phyloP scores from a whole-genome alignment of 1,140 invertebrate species.

The Tribolium madens region DNA sequence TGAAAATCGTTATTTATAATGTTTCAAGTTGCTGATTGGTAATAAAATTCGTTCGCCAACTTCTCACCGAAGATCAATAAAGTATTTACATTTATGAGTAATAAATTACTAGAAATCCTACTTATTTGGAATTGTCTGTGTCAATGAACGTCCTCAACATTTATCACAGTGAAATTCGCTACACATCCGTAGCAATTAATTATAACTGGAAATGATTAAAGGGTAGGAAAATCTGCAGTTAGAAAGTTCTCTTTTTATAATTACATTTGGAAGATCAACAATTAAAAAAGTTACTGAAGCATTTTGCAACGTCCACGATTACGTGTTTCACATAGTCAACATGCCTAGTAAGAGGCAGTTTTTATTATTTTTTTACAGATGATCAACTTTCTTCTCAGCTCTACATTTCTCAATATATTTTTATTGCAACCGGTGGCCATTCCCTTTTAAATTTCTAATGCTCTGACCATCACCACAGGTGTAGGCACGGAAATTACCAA shows the following conservation, averaged over 20 bases:
- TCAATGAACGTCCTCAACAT: background rate
- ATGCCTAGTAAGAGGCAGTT: background rate
- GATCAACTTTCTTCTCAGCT: conserved; percentile 34
- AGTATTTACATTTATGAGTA: background rate
- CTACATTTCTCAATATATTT: conserved; percentile 27
- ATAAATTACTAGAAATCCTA: background rate
- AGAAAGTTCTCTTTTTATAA: background rate
- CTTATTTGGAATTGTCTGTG: background rate
- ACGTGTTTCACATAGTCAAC: background rate
- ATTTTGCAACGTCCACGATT: background rate
- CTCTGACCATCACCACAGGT: conserved; percentile 16
- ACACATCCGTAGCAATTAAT: background rate
- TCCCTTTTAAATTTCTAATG: conserved; percentile 13
- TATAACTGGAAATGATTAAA: background rate
- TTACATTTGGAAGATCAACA: background rate
- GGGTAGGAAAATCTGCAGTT: background rate
- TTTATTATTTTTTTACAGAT: conserved; percentile 16
- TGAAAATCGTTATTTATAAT: background rate
- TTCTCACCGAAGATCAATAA: too few species aligned
- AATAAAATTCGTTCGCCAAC: too few species aligned
- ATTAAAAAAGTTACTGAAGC: background rate
- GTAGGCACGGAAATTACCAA: background rate
- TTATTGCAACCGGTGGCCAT: conserved; percentile 19
- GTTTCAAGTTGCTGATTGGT: background rate
- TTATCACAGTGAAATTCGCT: background rate